phyloP scores from a whole-genome alignment of 2,797 vertebrate species.

The Diceros bicornis region DNA sequence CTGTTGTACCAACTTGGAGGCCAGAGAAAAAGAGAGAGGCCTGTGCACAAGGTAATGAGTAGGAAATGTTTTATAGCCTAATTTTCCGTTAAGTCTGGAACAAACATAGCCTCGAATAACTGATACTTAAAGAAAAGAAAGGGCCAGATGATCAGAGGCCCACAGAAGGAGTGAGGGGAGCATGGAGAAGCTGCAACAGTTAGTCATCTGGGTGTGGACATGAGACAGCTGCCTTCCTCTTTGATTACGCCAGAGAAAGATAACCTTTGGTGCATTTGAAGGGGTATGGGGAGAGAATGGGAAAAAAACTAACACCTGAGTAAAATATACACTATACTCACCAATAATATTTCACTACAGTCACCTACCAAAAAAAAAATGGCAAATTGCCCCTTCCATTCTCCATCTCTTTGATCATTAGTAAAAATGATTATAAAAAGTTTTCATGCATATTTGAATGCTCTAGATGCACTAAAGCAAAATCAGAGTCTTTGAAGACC shows the following conservation, averaged over 20 bases:
- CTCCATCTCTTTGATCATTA: constrained; percentile 71
- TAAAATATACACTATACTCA: constrained; percentile 42
- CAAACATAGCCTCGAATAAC: neutral
- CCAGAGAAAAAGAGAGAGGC: neutral
- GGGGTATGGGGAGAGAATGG: neutral
- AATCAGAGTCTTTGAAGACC: constrained; percentile 80
- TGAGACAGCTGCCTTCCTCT: neutral
- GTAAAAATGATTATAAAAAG: constrained; percentile 69
- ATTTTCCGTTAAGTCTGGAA: neutral
- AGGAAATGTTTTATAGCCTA: neutral
- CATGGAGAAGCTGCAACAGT: neutral
- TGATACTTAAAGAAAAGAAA: neutral
- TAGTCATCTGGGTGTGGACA: neutral
- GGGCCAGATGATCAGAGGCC: neutral
- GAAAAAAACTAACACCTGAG: neutral
- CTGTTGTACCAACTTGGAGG: neutral
- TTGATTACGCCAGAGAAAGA: neutral
- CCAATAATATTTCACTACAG: constrained; percentile 31
- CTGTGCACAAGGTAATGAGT: neutral
- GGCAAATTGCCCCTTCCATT: constrained; percentile 41
- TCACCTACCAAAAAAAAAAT: neutral
- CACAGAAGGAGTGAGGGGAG: neutral
- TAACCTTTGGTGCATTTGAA: neutral
- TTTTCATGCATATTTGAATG: constrained; percentile 77
- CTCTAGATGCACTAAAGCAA: constrained; percentile 65